Evolutionary conservation across 2,888 invertebrate species (phyloP).

Genomic region (Sphaerolaimus hirsutus): DNA sequence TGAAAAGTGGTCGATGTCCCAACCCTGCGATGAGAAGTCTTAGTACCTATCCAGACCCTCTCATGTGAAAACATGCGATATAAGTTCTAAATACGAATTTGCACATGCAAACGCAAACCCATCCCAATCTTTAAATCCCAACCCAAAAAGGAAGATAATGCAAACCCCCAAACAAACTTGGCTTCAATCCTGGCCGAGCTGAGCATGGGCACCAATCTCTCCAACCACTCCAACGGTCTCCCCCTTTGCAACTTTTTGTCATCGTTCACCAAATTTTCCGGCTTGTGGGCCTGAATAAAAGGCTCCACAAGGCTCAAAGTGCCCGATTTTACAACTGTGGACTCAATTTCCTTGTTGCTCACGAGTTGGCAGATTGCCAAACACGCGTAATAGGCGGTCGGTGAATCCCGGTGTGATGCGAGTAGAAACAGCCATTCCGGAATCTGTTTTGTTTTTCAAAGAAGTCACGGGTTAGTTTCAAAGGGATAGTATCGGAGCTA

Average conservation of each 20-base stretch:
- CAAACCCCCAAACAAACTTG: too few species aligned
- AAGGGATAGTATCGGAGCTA: too few species aligned
- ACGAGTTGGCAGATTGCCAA: constrained; percentile 80
- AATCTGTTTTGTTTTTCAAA: not conserved
- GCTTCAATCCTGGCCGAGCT: constrained; percentile 42
- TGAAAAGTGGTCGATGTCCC: too few species aligned
- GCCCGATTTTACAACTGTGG: constrained; percentile 72
- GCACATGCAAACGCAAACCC: too few species aligned
- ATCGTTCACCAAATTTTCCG: constrained; percentile 60
- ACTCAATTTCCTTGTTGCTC: constrained; percentile 87
- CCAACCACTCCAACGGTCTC: constrained; percentile 18
- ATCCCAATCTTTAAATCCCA: too few species aligned
- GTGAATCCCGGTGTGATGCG: constrained; percentile 39
- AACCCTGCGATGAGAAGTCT: too few species aligned
- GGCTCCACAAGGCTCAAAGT: constrained; percentile 81
- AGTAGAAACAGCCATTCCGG: constrained; percentile 26
- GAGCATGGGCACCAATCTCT: not conserved
- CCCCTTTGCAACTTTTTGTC: constrained; percentile 12
- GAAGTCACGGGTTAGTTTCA: not conserved
- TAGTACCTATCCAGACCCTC: too few species aligned
- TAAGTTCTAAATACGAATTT: too few species aligned
- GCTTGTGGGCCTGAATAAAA: constrained; percentile 72
- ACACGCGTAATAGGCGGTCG: constrained; percentile 87
- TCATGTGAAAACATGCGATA: too few species aligned
- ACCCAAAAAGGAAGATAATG: too few species aligned